A percentile compares a stretch with the other conserved stretches of the same genome.
phyloP scores from a whole-genome alignment of 1,140 invertebrate genomes.

The Rhopalosiphum maidis region DNA sequence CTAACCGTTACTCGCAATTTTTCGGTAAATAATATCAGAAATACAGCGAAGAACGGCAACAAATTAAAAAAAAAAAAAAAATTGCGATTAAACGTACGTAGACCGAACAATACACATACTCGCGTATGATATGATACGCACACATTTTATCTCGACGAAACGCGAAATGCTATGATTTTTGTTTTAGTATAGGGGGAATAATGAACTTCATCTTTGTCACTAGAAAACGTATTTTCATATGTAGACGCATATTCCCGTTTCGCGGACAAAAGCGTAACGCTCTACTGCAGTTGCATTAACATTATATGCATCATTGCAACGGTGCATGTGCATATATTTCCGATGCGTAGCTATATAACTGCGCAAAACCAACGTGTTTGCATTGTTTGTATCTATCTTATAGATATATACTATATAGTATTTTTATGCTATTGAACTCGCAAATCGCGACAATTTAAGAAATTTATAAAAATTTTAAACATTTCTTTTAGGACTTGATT shows the following conservation, averaged over 20 bases:
- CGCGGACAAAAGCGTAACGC: not conserved
- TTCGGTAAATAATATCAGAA: not conserved
- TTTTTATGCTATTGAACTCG: not conserved
- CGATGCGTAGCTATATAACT: not conserved
- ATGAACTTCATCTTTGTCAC: not conserved
- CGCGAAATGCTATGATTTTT: not conserved
- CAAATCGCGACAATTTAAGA: too few species aligned
- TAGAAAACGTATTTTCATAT: not conserved
- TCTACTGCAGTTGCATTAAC: not conserved
- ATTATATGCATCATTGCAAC: not conserved
- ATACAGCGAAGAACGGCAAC: not conserved
- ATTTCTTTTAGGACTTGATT: not conserved
- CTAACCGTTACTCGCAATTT: not conserved
- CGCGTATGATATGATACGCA: not conserved
- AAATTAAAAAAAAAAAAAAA: not conserved
- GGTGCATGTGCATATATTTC: not conserved
- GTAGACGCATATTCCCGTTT: not conserved
- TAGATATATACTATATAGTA: not conserved
- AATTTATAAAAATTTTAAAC: not conserved
- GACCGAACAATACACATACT: not conserved
- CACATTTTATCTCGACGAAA: not conserved
- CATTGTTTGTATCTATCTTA: not conserved
- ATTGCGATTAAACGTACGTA: not conserved
- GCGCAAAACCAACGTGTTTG: not conserved
- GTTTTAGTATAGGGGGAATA: not conserved